Conservation (phyloP, 2,888 invertebrate genomes). For the Operophtera brumata region DNA sequence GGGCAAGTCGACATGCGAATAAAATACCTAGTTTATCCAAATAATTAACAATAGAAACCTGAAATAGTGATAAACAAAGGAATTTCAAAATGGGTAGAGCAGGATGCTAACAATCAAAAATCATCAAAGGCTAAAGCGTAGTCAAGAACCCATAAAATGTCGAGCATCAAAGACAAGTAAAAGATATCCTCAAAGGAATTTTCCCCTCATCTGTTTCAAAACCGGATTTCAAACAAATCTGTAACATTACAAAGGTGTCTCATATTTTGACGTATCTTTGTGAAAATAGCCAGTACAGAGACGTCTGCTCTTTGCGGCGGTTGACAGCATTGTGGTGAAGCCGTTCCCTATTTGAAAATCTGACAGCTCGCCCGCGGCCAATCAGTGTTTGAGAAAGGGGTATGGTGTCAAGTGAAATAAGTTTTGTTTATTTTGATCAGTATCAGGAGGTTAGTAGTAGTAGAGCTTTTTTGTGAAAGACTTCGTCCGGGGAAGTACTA, state of each 20-base stretch:
- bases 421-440: too few relatives aligned
- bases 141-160: neutral
- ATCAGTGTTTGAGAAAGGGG: conserved; percentile 19
- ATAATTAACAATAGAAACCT: too few relatives aligned
- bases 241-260: conserved; percentile 19
- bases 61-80: too few relatives aligned
- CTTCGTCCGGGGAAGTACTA: too few relatives aligned
- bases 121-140: neutral
- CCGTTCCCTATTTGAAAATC: conserved; percentile 44
- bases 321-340: conserved; percentile 46
- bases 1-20: too few relatives aligned
- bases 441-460: too few relatives aligned
- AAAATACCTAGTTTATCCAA: too few relatives aligned
- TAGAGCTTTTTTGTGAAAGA: too few relatives aligned
- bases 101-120: too few relatives aligned
- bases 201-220: conserved; percentile 31
- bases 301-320: conserved; percentile 40
- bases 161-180: conserved; percentile 6
- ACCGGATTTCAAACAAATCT: conserved; percentile 6
- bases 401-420: too few relatives aligned
- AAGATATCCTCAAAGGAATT: conserved; percentile 20
- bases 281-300: conserved; percentile 40
- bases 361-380: conserved; percentile 34
- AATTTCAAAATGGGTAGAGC: too few relatives aligned
- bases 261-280: conserved; percentile 44